Percentiles rank a stretch among this genome's conserved stretches.
Conservation (phyloP, 2,888 invertebrate genomes). For the Drosophila setosimentum region DNA sequence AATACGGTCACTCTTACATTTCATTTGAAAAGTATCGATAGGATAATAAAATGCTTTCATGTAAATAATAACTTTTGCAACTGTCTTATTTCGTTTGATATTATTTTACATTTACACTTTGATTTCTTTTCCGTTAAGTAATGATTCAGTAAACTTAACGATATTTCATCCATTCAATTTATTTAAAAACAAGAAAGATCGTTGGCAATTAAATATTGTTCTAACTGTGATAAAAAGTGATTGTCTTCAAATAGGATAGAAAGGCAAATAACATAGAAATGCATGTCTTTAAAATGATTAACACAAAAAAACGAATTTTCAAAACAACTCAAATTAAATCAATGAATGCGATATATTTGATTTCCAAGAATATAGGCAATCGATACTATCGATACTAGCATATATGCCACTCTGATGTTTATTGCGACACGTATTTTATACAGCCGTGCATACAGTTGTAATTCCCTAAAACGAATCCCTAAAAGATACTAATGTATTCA, state of each 20-base stretch:
- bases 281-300: too few species aligned
- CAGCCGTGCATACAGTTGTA: slow-evolving; percentile 32
- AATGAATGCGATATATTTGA: neutral
- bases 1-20: slow-evolving; percentile 22
- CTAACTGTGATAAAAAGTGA: neutral
- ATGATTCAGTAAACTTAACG: neutral
- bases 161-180: neutral
- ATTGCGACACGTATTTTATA: slow-evolving; percentile 18
- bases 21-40: slow-evolving; percentile 12
- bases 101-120: neutral
- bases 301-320: neutral
- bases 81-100: neutral
- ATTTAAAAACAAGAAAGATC: neutral
- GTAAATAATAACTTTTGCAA: neutral
- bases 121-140: neutral
- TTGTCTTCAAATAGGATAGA: neutral
- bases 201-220: neutral
- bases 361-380: slow-evolving; percentile 1
- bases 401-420: slow-evolving; percentile 28
- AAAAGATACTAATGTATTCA: neutral
- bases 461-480: slow-evolving; percentile 9
- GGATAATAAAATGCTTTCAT: neutral
- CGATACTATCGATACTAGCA: slow-evolving; percentile 31
- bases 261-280: too few species aligned
- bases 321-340: neutral